phyloP scores from a whole-genome alignment of 2,888 invertebrate genomes.

The Rhorus exstirpatorius region DNA sequence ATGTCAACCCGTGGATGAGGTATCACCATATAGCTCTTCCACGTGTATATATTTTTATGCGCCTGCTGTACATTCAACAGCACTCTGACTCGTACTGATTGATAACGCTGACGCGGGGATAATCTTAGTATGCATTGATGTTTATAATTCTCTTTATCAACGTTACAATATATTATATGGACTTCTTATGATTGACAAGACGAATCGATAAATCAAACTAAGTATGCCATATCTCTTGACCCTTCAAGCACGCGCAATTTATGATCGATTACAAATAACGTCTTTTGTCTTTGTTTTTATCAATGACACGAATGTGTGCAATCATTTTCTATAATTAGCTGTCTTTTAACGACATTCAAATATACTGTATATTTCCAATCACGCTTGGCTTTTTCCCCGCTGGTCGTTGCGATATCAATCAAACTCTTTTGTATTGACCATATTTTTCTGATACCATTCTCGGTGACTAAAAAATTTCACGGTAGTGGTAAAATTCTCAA shows the following conservation, averaged over 20 bases:
- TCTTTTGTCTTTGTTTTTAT: neutral
- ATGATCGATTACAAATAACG: neutral
- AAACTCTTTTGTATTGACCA: too few species aligned
- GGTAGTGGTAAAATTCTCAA: neutral
- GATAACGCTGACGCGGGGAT: conserved; percentile 48
- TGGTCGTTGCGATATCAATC: too few species aligned
- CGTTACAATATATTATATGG: neutral
- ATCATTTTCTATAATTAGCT: neutral
- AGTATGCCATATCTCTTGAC: neutral
- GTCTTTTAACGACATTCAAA: too few species aligned
- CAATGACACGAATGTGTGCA: neutral
- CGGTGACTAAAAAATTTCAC: neutral
- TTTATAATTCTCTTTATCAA: conserved; percentile 27
- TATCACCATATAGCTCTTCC: conserved; percentile 39
- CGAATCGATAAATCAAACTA: too few species aligned
- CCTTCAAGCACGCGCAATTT: neutral
- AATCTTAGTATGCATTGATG: neutral
- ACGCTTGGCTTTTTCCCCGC: too few species aligned
- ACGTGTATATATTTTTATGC: conserved; percentile 7
- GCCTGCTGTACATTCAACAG: conserved; percentile 40
- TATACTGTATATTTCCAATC: too few species aligned
- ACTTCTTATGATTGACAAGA: neutral
- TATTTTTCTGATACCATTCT: neutral
- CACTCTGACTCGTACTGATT: conserved; percentile 46
- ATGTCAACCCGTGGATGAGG: conserved; percentile 61